Percentiles rank a stretch among this genome's conserved stretches.
These are phyloP conservation scores for Turnix velox DNA, from an alignment of 2,113 vertebrate genomes.

Conservation along the genomic window DNA sequence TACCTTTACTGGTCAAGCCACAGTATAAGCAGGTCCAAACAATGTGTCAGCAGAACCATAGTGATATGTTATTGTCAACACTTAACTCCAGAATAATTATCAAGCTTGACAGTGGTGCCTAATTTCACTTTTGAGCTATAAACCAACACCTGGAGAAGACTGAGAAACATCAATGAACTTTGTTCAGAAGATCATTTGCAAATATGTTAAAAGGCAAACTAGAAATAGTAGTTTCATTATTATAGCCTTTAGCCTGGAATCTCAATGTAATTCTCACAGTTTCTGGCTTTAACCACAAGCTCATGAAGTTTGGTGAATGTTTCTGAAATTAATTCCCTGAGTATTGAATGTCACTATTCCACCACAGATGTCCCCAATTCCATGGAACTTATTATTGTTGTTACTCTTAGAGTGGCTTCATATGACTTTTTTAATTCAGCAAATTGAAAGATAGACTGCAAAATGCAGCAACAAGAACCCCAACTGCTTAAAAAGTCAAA, in stretches of 20 bases:
- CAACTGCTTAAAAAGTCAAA: constrained; percentile 37
- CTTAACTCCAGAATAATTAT: neutral
- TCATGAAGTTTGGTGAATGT: constrained; percentile 22
- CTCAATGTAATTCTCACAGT: neutral
- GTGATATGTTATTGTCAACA: neutral
- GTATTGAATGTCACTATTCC: constrained; percentile 23
- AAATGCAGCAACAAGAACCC: neutral
- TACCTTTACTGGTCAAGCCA: rapidly evolving
- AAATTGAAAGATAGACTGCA: constrained; percentile 32
- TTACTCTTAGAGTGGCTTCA: constrained; percentile 44
- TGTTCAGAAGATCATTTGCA: neutral
- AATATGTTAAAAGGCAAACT: neutral
- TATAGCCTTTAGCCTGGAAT: neutral
- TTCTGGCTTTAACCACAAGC: neutral
- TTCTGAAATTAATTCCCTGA: constrained; percentile 21
- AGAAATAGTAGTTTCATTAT: neutral
- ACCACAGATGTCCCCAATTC: neutral
- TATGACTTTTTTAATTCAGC: constrained; percentile 47
- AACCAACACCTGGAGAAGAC: neutral
- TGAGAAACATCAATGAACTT: neutral
- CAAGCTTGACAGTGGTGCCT: neutral
- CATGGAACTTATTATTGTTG: constrained; percentile 21
- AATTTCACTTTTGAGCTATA: neutral
- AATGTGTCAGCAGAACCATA: rapidly evolving
- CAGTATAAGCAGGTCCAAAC: neutral